phyloP scores from a whole-genome alignment of 2,888 invertebrate genomes.

The Cephonodes hylas region DNA sequence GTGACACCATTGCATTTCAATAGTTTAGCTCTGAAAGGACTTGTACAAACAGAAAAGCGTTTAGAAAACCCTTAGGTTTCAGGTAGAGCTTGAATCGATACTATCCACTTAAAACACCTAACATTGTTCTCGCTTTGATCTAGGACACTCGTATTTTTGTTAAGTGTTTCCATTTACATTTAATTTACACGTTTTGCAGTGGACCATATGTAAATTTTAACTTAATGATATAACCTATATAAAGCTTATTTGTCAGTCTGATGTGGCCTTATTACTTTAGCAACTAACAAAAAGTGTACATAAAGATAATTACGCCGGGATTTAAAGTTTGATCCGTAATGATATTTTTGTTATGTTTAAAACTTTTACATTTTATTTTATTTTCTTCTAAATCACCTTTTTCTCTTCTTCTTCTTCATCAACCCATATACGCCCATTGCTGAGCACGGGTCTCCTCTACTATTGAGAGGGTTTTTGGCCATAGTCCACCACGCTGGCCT shows the following conservation, averaged over 20 bases:
- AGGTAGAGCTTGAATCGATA: constrained; percentile 23
- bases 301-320: no score
- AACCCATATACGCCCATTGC: no score
- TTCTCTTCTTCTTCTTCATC: no score
- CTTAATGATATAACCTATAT: neutral
- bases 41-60: constrained; percentile 29
- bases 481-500: no score
- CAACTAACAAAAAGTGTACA: neutral
- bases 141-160: neutral
- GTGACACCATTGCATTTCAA: constrained; percentile 1
- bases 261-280: neutral
- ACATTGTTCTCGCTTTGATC: neutral
- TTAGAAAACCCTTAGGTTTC: constrained; percentile 27
- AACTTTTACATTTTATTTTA: no score
- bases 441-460: no score
- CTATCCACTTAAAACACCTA: neutral
- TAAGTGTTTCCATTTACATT: constrained; percentile 13
- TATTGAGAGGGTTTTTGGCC: no score
- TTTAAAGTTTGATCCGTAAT: no score
- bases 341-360: no score
- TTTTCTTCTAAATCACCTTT: no score
- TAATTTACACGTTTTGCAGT: constrained; percentile 19
- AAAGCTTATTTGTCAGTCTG: neutral
- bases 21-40: constrained; percentile 12
- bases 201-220: constrained; percentile 12